Evolutionary conservation across 1,140 invertebrate species (phyloP).

Genomic region (Lordiphosa stackelbergi): DNA sequence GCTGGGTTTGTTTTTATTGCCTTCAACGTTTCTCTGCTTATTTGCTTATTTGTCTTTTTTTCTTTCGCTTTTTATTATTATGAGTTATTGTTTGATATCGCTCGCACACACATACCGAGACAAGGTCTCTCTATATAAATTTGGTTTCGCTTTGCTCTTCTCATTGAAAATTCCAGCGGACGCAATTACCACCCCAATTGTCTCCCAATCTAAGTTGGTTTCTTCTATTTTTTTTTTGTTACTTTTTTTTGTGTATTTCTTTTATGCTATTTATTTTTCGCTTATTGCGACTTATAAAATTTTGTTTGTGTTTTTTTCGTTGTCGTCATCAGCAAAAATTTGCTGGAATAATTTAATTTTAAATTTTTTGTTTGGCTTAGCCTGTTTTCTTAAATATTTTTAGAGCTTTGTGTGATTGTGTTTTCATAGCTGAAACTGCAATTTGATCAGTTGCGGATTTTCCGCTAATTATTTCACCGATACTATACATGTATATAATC

Average conservation of each 20-base stretch:
- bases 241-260: conserved; percentile 26
- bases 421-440: too few species aligned
- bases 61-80: conserved; percentile 13
- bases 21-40: conserved; percentile 10
- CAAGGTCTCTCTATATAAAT: conserved; percentile 16
- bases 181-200: conserved; percentile 63
- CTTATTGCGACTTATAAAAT: conserved; percentile 69
- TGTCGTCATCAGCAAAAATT: conserved; percentile 40
- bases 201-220: conserved; percentile 41
- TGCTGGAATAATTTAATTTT: conserved; percentile 42
- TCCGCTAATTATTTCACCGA: conserved; percentile 7
- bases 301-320: conserved; percentile 30
- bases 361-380: conserved; percentile 27
- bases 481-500: too few species aligned
- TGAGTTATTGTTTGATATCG: conserved; percentile 42
- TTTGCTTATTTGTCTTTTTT: not conserved
- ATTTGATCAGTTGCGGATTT: not conserved
- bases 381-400: conserved; percentile 9
- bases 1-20: conserved; percentile 7
- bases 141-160: conserved; percentile 6
- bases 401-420: too few species aligned
- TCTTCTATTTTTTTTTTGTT: conserved; percentile 16
- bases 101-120: conserved; percentile 9
- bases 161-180: conserved; percentile 47
- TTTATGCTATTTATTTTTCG: conserved; percentile 58